These are phyloP conservation scores for Daphoenositta chrysoptera DNA, from an alignment of 2,113 vertebrate genomes.

Conservation along the genomic window DNA sequence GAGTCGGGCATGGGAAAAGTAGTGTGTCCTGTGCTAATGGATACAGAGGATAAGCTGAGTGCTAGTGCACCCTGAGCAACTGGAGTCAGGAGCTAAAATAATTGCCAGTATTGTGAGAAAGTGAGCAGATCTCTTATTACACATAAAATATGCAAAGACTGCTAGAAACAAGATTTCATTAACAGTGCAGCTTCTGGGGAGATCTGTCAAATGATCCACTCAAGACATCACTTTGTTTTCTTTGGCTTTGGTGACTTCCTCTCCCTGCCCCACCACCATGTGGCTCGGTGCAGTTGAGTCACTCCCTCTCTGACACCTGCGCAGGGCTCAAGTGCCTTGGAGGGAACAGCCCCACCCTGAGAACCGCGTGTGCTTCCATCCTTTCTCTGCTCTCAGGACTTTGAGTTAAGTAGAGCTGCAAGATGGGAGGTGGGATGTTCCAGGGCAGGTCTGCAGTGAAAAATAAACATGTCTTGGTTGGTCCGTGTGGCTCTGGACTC, in stretches of 20 bases:
- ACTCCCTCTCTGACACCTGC: background rate
- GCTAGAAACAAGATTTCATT: background rate
- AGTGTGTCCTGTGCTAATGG: no score
- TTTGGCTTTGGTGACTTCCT: background rate
- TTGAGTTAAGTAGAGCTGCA: background rate
- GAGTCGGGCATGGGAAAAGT: background rate
- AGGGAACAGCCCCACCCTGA: background rate
- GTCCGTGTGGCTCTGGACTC: background rate
- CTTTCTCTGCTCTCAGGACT: background rate
- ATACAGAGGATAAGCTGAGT: background rate
- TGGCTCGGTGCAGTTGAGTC: background rate
- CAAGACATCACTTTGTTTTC: background rate
- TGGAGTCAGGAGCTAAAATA: background rate
- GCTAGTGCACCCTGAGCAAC: background rate
- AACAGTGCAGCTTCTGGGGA: background rate
- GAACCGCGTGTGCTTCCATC: accelerated
- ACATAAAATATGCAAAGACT: background rate
- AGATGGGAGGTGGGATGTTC: background rate
- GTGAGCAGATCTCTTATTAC: background rate
- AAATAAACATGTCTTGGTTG: background rate
- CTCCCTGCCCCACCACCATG: accelerated
- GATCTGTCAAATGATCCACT: background rate
- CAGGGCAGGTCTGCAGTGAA: background rate
- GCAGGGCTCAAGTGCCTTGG: background rate
- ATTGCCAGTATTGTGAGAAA: accelerated